Conservation (phyloP, 2,797 vertebrate genomes). For the Botia almorhae region DNA sequence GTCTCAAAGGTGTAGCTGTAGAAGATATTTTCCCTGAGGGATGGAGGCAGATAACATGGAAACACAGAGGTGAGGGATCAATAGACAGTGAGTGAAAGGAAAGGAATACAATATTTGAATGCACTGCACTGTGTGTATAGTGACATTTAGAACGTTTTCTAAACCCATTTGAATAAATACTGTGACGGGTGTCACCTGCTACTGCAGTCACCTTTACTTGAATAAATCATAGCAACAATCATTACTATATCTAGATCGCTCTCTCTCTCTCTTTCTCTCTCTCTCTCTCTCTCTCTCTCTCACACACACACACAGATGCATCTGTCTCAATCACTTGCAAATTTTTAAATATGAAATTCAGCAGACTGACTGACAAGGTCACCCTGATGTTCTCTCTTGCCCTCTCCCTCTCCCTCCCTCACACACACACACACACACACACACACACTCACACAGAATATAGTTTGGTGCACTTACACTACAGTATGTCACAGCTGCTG, state of each 20-base stretch:
- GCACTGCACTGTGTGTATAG: background rate
- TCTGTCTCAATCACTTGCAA: slow-evolving; percentile 8
- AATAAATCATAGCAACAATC: no score
- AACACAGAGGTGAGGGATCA: background rate
- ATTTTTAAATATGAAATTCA: slow-evolving; percentile 10
- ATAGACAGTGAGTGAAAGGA: background rate
- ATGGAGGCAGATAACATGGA: slow-evolving; percentile 11
- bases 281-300: background rate
- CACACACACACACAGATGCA: background rate
- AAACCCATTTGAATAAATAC: no score
- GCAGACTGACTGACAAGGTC: slow-evolving; percentile 36
- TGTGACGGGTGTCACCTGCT: no score
- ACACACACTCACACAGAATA: background rate
- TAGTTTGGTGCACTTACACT: slow-evolving; percentile 7
- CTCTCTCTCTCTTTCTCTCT: background rate
- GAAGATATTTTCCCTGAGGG: slow-evolving; percentile 1
- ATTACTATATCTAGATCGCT: no score
- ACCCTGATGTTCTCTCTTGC: background rate
- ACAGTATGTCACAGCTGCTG: background rate
- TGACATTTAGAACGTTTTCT: no score
- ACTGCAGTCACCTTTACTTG: no score
- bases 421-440: no score
- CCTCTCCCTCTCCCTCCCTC: background rate
- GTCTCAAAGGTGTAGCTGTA: slow-evolving; percentile 8
- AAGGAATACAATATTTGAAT: background rate